Conservation (phyloP, 1,140 invertebrate genomes). For the Teleopsis dalmanni region DNA sequence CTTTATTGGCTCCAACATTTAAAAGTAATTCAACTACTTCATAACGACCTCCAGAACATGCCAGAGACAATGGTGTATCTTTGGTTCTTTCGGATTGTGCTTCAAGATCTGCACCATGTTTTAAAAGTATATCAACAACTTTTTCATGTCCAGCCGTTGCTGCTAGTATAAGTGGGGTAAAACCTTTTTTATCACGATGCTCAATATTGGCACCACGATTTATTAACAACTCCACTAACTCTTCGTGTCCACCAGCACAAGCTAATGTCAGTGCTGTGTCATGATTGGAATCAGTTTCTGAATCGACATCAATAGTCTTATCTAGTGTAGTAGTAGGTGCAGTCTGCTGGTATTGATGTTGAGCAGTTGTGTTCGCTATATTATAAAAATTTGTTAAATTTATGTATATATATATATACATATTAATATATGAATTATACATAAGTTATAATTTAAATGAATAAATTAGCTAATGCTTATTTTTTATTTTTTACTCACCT, state of each 20-base stretch:
- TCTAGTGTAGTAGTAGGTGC: conserved; percentile 43
- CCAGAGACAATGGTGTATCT: conserved; percentile 94
- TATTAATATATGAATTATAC: too few relatives aligned
- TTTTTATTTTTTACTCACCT: conserved; percentile 33
- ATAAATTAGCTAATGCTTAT: neutral
- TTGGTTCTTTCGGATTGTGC: conserved; percentile 98
- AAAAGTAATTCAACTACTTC: conserved; percentile 94
- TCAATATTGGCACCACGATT: conserved; percentile 89
- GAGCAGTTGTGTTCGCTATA: conserved; percentile 22
- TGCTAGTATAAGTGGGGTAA: conserved; percentile 93
- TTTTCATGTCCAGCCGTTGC: conserved; percentile 96
- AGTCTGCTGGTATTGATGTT: conserved; percentile 42
- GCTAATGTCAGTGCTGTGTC: conserved; percentile 96
- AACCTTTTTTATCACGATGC: conserved; percentile 98
- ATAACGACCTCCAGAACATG: conserved; percentile 94
- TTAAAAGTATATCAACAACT: conserved; percentile 86
- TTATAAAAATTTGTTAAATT: neutral
- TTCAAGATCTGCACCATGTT: conserved; percentile 90
- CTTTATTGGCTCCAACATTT: conserved; percentile 86
- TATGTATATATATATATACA: too few relatives aligned
- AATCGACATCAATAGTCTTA: conserved; percentile 83
- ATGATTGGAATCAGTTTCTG: conserved; percentile 95
- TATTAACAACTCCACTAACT: conserved; percentile 86
- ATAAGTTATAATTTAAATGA: too few relatives aligned
- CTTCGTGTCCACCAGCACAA: conserved; percentile 93